A percentile compares a stretch with the other conserved stretches of the same genome.
Conservation (phyloP, 2,113 vertebrate genomes). For the Heterocephalus glaber region DNA sequence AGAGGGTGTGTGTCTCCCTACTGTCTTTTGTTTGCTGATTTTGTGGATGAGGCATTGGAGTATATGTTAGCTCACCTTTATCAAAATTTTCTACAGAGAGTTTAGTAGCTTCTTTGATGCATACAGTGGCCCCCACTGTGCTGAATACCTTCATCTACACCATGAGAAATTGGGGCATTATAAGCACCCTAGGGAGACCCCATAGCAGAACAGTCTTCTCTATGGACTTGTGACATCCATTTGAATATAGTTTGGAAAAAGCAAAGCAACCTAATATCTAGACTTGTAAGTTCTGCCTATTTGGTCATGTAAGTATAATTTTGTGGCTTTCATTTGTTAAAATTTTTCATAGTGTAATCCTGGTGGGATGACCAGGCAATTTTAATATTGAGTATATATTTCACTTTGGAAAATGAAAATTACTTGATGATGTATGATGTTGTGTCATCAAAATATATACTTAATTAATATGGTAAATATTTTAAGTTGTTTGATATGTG, state of each 20-base stretch:
- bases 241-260: neutral
- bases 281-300: neutral
- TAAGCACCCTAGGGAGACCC: too few relatives aligned
- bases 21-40: too few relatives aligned
- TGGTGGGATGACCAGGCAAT: neutral
- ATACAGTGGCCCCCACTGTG: too few relatives aligned
- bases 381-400: neutral
- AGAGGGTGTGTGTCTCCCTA: too few relatives aligned
- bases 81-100: too few relatives aligned
- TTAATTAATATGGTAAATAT: neutral
- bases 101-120: too few relatives aligned
- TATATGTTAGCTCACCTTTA: too few relatives aligned
- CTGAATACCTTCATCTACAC: too few relatives aligned
- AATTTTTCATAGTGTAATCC: neutral
- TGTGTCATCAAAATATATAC: neutral
- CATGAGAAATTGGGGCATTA: too few relatives aligned
- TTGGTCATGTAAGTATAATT: neutral
- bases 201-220: too few relatives aligned
- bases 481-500: neutral
- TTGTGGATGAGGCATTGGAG: too few relatives aligned
- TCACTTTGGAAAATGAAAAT: neutral
- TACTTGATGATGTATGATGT: neutral
- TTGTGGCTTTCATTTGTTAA: neutral
- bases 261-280: neutral
- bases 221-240: too few relatives aligned